Evolutionary conservation across 2,888 invertebrate species (phyloP), one percentile per base, ranked within the genome.

Genomic region (Shargacucullia verbasci): DNA sequence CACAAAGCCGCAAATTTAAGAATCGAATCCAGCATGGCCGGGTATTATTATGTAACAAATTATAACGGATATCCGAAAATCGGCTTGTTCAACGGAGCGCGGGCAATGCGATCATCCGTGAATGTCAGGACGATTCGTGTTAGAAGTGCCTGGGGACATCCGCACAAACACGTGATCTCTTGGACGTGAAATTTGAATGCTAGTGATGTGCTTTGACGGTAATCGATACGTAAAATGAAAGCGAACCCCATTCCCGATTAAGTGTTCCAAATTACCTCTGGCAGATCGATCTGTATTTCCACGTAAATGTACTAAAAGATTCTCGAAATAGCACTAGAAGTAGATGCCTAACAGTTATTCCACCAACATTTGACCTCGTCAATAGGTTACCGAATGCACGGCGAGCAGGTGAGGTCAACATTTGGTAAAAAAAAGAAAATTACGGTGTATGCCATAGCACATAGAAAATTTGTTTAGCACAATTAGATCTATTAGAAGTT

Each of bases 21-120:
- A 59, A 39, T 59, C 56, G 50, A 64, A 71, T 64, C 38, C 54
- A 74, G 53, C 29, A 57, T 61, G 54, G 60, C 52, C 38, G 50
- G 41, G 35, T 12, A 48, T 73, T 12, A 48, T 73, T 68, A 70
- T 58, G 63, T 74, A 77, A 81, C 79, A 74, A 78, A 80, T 82
- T 78, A 78, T 79, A 77, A 76, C 82, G 81, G 81, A 81, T 78
- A 76, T 82, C 77, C 80, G 75, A 80, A n/a, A 79, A 73, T 59
- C 70, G 74, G 48, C 66, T 70, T 58, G 64, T 49, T 58, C 66
- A 70, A 58, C 58, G 78, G 70, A 76, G 73, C 80, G 75, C 64
- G 67, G 57, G 44, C 48, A 49, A 74, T 15, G 65, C 76, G 66
- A 71, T 82, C 76, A 75, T 70, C 75, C 82, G 76, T 85, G 82